Evolutionary conservation across 2,888 invertebrate species (phyloP).

Genomic region (Ormyrus nitidulus): DNA sequence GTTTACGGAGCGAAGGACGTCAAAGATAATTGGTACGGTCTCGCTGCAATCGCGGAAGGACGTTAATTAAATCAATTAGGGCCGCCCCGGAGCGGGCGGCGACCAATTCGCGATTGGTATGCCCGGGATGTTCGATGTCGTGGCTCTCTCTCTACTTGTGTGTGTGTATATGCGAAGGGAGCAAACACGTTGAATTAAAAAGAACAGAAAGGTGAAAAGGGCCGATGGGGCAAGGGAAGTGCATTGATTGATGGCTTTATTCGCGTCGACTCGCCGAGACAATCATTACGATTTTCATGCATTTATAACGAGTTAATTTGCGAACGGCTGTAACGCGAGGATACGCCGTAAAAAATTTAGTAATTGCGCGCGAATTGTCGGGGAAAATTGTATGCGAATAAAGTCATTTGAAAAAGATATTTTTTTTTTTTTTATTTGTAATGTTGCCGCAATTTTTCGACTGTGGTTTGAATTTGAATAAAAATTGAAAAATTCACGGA

Average conservation of each 20-base stretch:
- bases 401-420: too few relatives aligned
- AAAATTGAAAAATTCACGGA: too few relatives aligned
- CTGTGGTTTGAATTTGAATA: too few relatives aligned
- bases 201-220: neutral
- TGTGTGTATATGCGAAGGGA: neutral
- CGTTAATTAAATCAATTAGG: slow-evolving; percentile 70
- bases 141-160: neutral
- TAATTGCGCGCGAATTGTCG: too few relatives aligned
- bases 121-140: slow-evolving; percentile 40
- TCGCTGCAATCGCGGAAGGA: slow-evolving; percentile 64
- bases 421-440: too few relatives aligned
- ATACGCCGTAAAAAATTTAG: too few relatives aligned
- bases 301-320: too few relatives aligned
- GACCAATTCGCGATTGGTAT: slow-evolving; percentile 64
- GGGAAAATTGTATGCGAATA: too few relatives aligned
- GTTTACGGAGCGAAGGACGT: slow-evolving; percentile 22
- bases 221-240: neutral
- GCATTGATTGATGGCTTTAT: slow-evolving; percentile 26
- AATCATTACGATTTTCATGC: too few relatives aligned
- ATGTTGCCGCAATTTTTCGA: too few relatives aligned
- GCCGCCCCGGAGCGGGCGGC: slow-evolving; percentile 55
- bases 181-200: slow-evolving; percentile 53
- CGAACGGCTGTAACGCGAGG: too few relatives aligned
- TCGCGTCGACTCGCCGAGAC: neutral
- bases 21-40: slow-evolving; percentile 63